Percentiles rank a stretch among this genome's conserved stretches.
Conservation (phyloP, 2,113 vertebrate genomes). For the Pangasianodon gigas region DNA sequence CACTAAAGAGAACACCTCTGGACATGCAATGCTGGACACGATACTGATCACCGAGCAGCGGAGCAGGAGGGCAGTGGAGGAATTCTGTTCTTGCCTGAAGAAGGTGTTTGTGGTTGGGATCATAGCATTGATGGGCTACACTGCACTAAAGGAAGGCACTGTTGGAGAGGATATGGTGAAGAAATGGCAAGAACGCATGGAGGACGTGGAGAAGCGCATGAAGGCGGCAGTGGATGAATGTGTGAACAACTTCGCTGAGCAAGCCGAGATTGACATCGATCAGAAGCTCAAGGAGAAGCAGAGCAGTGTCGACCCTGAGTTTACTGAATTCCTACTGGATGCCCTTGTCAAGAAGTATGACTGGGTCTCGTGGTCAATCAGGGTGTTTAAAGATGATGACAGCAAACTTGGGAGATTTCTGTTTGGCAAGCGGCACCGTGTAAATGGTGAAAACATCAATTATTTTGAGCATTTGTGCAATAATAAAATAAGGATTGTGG, state of each 20-base stretch:
- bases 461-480: slow-evolving; percentile 73
- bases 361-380: slow-evolving; percentile 78
- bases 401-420: slow-evolving; percentile 75
- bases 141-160: slow-evolving; percentile 69
- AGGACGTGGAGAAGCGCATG: slow-evolving; percentile 74
- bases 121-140: slow-evolving; percentile 74
- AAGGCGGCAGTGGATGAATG: slow-evolving; percentile 78
- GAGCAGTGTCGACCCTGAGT: slow-evolving; percentile 53
- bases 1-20: slow-evolving; percentile 62
- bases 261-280: slow-evolving; percentile 75
- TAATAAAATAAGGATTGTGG: slow-evolving; percentile 71
- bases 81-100: slow-evolving; percentile 77
- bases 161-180: slow-evolving; percentile 68
- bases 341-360: slow-evolving; percentile 72
- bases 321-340: slow-evolving; percentile 65
- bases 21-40: slow-evolving; percentile 69
- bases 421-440: slow-evolving; percentile 73
- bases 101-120: slow-evolving; percentile 77
- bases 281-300: slow-evolving; percentile 59
- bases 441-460: slow-evolving; percentile 64
- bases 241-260: slow-evolving; percentile 68
- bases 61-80: slow-evolving; percentile 71
- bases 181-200: slow-evolving; percentile 76
- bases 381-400: slow-evolving; percentile 68
- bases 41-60: slow-evolving; percentile 67